Percentiles rank a stretch among this genome's conserved stretches.
phyloP scores from a whole-genome alignment of 2,888 invertebrate species.

The Euzophera pinguis region DNA sequence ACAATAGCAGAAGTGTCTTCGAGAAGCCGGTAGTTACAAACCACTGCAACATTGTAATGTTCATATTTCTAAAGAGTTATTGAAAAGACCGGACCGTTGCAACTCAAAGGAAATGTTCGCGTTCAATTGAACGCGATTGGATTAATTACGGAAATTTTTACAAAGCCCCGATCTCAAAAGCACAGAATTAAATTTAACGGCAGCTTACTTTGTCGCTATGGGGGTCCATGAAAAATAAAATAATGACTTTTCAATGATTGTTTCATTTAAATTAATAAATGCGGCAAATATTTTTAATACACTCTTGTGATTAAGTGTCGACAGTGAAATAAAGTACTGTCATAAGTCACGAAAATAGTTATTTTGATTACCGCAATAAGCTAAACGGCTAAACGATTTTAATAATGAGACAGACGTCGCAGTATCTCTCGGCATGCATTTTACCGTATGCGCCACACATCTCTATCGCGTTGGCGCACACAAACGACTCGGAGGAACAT shows the following conservation, averaged over 20 bases:
- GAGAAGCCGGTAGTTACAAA: too few relatives aligned
- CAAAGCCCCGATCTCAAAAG: constrained; percentile 22
- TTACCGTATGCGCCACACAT: constrained; percentile 46
- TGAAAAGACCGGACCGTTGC: constrained; percentile 25
- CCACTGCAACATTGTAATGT: not conserved
- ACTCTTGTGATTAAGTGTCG: too few relatives aligned
- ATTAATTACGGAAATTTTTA: constrained; percentile 36
- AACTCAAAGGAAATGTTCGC: constrained; percentile 35
- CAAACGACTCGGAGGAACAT: constrained; percentile 54
- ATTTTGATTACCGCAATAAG: not conserved
- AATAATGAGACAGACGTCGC: constrained; percentile 8
- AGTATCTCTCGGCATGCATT: constrained; percentile 17
- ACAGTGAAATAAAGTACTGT: not conserved
- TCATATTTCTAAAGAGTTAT: constrained; percentile 2
- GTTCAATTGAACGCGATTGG: constrained; percentile 32
- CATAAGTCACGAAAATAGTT: not conserved
- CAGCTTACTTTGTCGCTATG: constrained; percentile 4
- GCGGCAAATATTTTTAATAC: too few relatives aligned
- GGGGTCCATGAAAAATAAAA: constrained; percentile 3
- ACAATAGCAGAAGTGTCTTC: too few relatives aligned
- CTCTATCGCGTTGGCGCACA: constrained; percentile 45
- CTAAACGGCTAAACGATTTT: constrained; percentile 14
- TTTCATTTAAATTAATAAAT: too few relatives aligned
- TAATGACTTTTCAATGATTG: not conserved
- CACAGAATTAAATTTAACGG: constrained; percentile 13